Conservation (phyloP, 1,140 invertebrate species). For the Apis mellifera region DNA sequence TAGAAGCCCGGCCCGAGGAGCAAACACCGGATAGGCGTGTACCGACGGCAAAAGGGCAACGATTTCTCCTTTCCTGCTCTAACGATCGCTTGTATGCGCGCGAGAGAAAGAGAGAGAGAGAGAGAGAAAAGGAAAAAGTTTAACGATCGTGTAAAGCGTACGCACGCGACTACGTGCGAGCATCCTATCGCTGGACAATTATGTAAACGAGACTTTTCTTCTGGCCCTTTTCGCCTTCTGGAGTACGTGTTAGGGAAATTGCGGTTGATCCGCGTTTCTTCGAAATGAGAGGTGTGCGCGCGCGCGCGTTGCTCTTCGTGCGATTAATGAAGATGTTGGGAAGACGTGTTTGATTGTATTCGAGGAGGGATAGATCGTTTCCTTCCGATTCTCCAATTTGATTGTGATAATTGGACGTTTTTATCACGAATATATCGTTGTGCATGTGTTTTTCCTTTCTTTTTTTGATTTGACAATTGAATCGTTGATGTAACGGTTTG, state of each 20-base stretch:
- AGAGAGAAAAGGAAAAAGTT: too few relatives aligned
- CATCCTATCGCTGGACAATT: conserved; percentile 48
- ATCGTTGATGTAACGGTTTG: too few relatives aligned
- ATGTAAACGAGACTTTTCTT: conserved; percentile 54
- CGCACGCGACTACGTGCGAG: conserved; percentile 53
- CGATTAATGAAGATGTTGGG: not conserved
- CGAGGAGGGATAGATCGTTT: too few relatives aligned
- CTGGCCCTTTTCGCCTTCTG: not conserved
- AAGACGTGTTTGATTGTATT: not conserved
- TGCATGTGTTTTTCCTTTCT: too few relatives aligned
- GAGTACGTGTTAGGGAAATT: not conserved
- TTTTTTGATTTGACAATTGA: too few relatives aligned
- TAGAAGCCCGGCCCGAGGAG: not conserved
- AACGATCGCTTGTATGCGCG: conserved; percentile 62
- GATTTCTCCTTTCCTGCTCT: conserved; percentile 46
- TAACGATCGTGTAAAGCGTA: too few relatives aligned
- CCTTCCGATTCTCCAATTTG: too few relatives aligned
- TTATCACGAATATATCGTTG: too few relatives aligned
- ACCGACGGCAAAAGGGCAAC: conserved; percentile 25
- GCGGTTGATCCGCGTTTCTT: not conserved
- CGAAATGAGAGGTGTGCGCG: not conserved
- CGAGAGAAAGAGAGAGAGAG: too few relatives aligned
- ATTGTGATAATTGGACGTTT: too few relatives aligned
- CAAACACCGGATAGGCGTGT: conserved; percentile 6
- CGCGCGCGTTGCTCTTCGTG: not conserved